Percentiles rank a stretch among this genome's conserved stretches.
phyloP scores from a whole-genome alignment of 2,888 invertebrate genomes.

The Epinotia brunnichana region DNA sequence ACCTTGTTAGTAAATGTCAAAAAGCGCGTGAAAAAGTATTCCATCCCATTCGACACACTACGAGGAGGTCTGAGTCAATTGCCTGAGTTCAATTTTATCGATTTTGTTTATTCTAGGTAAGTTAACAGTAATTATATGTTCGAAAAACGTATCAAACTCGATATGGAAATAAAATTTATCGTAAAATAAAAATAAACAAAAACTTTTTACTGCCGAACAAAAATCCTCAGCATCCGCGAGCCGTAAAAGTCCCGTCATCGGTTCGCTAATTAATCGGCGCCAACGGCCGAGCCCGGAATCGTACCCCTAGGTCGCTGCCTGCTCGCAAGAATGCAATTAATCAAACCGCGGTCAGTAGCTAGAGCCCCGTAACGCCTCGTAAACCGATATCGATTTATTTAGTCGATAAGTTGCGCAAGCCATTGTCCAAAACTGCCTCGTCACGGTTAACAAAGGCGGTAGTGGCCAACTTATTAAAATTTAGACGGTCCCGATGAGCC shows the following conservation, averaged over 20 bases:
- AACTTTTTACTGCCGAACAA: constrained; percentile 37
- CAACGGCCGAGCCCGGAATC: constrained; percentile 70
- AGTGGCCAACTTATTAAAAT: constrained; percentile 84
- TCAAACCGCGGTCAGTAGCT: constrained; percentile 83
- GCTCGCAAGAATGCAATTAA: constrained; percentile 77
- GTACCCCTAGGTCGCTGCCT: constrained; percentile 58
- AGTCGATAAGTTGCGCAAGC: constrained; percentile 82
- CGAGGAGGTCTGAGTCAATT: constrained; percentile 35
- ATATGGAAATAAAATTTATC: constrained; percentile 37
- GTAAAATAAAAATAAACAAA: constrained; percentile 40
- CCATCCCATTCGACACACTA: constrained; percentile 46
- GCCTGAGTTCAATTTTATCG: constrained; percentile 21
- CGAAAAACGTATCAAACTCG: constrained; percentile 10
- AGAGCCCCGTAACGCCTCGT: constrained; percentile 81
- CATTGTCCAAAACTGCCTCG: constrained; percentile 77
- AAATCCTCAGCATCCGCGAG: constrained; percentile 53
- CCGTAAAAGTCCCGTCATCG: constrained; percentile 65
- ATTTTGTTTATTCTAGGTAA: constrained; percentile 8
- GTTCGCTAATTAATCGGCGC: constrained; percentile 81
- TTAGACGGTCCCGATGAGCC: constrained; percentile 78
- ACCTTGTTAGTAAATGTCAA: constrained; percentile 82
- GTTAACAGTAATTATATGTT: constrained; percentile 1
- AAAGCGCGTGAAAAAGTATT: constrained; percentile 62
- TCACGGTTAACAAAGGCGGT: constrained; percentile 80
- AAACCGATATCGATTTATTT: constrained; percentile 83